A percentile compares a stretch with the other conserved stretches of the same genome.
These are phyloP conservation scores for Apolygus lucorum DNA, from an alignment of 1,140 invertebrate genomes.

Conservation along the genomic window DNA sequence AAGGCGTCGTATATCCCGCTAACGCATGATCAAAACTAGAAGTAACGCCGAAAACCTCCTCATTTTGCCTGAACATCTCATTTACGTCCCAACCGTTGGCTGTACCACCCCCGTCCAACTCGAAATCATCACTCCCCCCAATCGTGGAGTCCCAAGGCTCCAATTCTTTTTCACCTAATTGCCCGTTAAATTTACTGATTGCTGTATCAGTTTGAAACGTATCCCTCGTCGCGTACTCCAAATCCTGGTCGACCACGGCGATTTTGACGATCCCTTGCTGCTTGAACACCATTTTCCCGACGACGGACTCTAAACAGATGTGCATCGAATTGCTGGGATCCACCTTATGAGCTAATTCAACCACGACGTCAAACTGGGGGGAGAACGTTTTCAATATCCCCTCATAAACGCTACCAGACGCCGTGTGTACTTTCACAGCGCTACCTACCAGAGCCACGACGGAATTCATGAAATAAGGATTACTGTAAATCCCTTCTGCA, in stretches of 20 bases:
- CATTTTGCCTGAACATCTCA: conserved; percentile 92
- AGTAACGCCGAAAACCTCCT: conserved; percentile 77
- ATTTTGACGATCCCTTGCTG: conserved; percentile 71
- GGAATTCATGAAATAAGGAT: conserved; percentile 78
- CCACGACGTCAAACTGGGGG: conserved; percentile 67
- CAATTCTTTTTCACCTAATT: conserved; percentile 65
- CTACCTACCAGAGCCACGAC: conserved; percentile 73
- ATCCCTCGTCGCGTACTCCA: conserved; percentile 74
- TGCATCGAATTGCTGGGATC: conserved; percentile 52
- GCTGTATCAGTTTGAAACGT: conserved; percentile 77
- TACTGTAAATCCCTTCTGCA: conserved; percentile 77
- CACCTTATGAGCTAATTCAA: conserved; percentile 74
- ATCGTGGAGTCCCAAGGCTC: conserved; percentile 77
- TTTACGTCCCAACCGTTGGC: conserved; percentile 86
- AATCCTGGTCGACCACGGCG: conserved; percentile 68
- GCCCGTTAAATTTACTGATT: conserved; percentile 55
- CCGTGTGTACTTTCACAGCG: conserved; percentile 65
- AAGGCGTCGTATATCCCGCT: conserved; percentile 73
- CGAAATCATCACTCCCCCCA: conserved; percentile 50
- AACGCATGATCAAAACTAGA: conserved; percentile 80
- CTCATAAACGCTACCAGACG: conserved; percentile 71
- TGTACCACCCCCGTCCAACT: conserved; percentile 51
- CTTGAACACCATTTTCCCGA: conserved; percentile 79
- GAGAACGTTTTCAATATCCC: conserved; percentile 82
- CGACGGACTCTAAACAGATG: conserved; percentile 56